Conservation (phyloP, 2,797 vertebrate genomes). For the Protonibea diacanthus region DNA sequence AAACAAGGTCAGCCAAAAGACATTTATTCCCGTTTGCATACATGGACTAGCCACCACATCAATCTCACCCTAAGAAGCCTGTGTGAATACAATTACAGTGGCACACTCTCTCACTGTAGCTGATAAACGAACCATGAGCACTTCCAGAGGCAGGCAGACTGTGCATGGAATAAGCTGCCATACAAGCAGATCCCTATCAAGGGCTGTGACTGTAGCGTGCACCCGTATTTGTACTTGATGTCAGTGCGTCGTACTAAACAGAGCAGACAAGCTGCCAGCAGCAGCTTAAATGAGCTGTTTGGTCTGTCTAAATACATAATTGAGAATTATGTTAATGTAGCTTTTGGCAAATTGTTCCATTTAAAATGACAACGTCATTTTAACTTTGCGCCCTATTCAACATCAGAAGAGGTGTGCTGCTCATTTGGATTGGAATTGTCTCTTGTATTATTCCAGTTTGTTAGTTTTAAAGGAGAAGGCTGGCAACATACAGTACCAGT, state of each 20-base stretch:
- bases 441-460: background rate
- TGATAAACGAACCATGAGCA: conserved; percentile 60
- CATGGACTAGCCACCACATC: conserved; percentile 52
- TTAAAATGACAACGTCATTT: conserved; percentile 55
- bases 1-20: conserved; percentile 75
- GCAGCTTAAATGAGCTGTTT: conserved; percentile 62
- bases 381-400: conserved; percentile 13
- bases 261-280: conserved; percentile 63
- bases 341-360: conserved; percentile 60
- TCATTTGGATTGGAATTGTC: conserved; percentile 2
- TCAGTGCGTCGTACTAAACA: conserved; percentile 37
- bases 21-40: conserved; percentile 65
- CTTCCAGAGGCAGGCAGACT: conserved; percentile 35
- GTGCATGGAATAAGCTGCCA: conserved; percentile 46
- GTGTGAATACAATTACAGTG: conserved; percentile 57
- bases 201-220: conserved; percentile 20
- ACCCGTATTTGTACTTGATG: conserved; percentile 28
- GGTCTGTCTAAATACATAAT: conserved; percentile 65
- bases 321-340: conserved; percentile 63
- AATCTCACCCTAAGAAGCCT: conserved; percentile 60
- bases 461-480: background rate
- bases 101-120: conserved; percentile 38
- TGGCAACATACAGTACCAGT: too few relatives aligned
- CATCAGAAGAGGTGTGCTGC: conserved; percentile 2
- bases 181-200: conserved; percentile 64